Conservation (phyloP, 2,797 vertebrate genomes). For the Erpetoichthys calabaricus region DNA sequence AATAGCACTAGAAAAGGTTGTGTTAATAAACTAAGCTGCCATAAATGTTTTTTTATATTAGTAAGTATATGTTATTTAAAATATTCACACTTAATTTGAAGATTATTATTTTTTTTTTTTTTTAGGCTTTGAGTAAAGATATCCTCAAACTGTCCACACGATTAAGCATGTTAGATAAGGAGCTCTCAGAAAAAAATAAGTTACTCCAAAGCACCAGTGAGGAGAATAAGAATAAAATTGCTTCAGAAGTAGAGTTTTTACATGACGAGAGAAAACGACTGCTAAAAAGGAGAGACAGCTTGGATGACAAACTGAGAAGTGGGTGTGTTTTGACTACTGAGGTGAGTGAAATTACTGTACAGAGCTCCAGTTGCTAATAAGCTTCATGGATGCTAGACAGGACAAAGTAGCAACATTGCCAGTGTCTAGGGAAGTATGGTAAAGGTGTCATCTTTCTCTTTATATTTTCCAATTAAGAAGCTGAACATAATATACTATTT, state of each 20-base stretch:
- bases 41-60: no score
- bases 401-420: no score
- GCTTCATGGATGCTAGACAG: no score
- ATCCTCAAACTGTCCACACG: constrained; percentile 54
- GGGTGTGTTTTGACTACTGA: constrained; percentile 51
- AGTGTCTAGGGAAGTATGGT: no score
- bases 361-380: no score
- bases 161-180: constrained; percentile 58
- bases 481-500: no score
- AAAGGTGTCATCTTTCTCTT: no score
- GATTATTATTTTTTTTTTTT: constrained; percentile 10
- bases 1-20: no score
- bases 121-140: constrained; percentile 62
- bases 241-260: constrained; percentile 47
- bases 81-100: no score
- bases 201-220: constrained; percentile 28
- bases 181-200: constrained; percentile 46
- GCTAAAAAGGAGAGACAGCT: constrained; percentile 44
- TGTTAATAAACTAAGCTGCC: no score
- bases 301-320: constrained; percentile 60
- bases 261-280: constrained; percentile 54
- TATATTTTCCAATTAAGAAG: no score
- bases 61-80: no score
- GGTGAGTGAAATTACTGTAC: constrained; percentile 45
- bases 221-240: constrained; percentile 38